Evolutionary conservation across 2,113 vertebrate genomes (phyloP), one percentile per base, ranked within the genome.

Genomic region (Turdus rufiventris): DNA sequence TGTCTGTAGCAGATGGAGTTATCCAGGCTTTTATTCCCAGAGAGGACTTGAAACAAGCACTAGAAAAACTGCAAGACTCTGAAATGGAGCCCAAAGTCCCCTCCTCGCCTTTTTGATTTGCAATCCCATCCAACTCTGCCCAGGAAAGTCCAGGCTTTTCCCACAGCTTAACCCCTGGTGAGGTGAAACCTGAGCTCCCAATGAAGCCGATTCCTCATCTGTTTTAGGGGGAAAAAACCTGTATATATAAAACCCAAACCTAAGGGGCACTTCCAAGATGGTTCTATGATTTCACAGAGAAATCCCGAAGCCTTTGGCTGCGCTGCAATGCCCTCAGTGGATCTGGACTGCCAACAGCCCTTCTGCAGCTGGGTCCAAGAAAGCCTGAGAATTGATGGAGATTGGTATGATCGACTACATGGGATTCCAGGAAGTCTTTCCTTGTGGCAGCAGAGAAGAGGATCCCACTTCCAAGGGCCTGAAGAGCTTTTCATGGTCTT

Each of bases 401-500:
- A 43, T 58, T 5, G 23, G 53, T 29, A 29, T 13, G 84, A 65
- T 16, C 0, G 2, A 77, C 85, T 74, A 11, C 29, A 51, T 18
- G 74, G 92, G 61, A 72, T 84, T 86, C 63, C 68, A 83, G 74
- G 76, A 91, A 63, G 51, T 48, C 29, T 84, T 87, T 88, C 77
- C 91, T 89, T 54, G 83, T 12, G 81, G 81, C 77, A 91, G 78
- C 57, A 74, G 92, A 91, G 71, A 86, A 63, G 74, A 91, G 50
- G 85, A 94, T 62, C 60, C 70, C 61, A 6, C 75, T 82, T 77
- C 57, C 33, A 29, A 65, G 57, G 73, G 73, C 68, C 51, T 51
- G 91, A 87, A 76, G 78, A 94, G 65, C 89, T 91, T 88, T 45
- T 71, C 47, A 60, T 18, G 51, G 67, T 84, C 93, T 95, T 74